A percentile compares a stretch with the other conserved stretches of the same genome.
Evolutionary conservation across 2,113 vertebrate species (phyloP).

Genomic region (Menidia beryllina): DNA sequence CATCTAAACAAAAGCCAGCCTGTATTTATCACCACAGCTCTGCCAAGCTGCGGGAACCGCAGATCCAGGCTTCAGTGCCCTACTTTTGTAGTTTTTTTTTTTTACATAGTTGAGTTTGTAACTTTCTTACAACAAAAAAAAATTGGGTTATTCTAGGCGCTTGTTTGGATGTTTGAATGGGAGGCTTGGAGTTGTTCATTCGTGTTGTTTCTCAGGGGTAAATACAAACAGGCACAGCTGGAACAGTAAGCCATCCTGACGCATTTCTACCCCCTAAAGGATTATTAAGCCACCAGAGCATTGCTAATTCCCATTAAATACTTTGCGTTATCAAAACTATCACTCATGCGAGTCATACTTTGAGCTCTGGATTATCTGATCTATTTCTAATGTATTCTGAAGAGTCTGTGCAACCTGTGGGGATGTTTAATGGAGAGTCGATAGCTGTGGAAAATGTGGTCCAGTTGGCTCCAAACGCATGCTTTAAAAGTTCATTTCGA

Average conservation of each 20-base stretch:
- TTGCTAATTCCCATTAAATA: slow-evolving; percentile 13
- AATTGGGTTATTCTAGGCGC: slow-evolving; percentile 49
- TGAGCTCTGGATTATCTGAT: neutral
- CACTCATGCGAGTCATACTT: no score
- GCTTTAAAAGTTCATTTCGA: slow-evolving; percentile 9
- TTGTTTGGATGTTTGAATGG: slow-evolving; percentile 21
- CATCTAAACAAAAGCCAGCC: slow-evolving; percentile 7
- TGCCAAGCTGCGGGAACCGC: slow-evolving; percentile 42
- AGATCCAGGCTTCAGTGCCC: slow-evolving; percentile 18
- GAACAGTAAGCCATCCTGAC: slow-evolving; percentile 23
- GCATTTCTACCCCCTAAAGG: slow-evolving; percentile 26
- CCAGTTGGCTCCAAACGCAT: neutral
- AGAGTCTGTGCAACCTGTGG: neutral
- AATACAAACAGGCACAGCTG: slow-evolving; percentile 54
- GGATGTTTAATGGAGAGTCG: slow-evolving; percentile 9
- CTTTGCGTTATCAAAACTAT: slow-evolving; percentile 14
- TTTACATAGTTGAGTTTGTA: slow-evolving; percentile 33
- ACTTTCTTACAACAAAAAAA: slow-evolving; percentile 27
- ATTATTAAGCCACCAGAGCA: slow-evolving; percentile 6
- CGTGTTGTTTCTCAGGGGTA: slow-evolving; percentile 15
- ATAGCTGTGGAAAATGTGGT: slow-evolving; percentile 21
- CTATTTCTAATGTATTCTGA: no score
- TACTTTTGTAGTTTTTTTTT: slow-evolving; percentile 31
- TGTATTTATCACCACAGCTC: slow-evolving; percentile 22
- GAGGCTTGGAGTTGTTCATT: slow-evolving; percentile 11